phyloP scores from a whole-genome alignment of 2,888 invertebrate species.

The Drosophila meridiana region DNA sequence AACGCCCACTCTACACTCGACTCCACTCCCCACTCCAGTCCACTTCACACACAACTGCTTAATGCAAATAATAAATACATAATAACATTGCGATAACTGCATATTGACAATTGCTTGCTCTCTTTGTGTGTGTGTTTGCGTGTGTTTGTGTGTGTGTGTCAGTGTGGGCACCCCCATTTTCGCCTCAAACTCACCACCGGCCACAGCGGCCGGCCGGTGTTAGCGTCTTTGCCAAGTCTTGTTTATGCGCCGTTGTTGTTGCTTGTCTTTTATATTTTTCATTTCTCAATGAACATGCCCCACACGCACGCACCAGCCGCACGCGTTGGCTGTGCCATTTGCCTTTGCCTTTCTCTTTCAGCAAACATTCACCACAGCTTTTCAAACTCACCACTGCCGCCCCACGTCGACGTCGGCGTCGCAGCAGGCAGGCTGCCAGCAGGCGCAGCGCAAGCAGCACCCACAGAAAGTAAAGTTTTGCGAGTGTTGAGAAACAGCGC shows the following conservation, averaged over 20 bases:
- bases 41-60: background rate
- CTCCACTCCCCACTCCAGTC: background rate
- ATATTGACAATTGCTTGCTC: slow-evolving; percentile 41
- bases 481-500: slow-evolving; percentile 36
- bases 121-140: slow-evolving; percentile 21
- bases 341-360: slow-evolving; percentile 72
- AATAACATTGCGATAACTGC: slow-evolving; percentile 37
- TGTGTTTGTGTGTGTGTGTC: background rate
- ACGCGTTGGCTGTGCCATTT: slow-evolving; percentile 60
- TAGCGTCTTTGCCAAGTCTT: slow-evolving; percentile 65
- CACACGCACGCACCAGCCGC: slow-evolving; percentile 51
- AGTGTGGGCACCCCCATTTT: slow-evolving; percentile 8
- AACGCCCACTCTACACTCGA: slow-evolving; percentile 37
- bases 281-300: slow-evolving; percentile 75
- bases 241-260: slow-evolving; percentile 45
- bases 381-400: slow-evolving; percentile 56
- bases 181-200: slow-evolving; percentile 29
- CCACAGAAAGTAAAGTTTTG: slow-evolving; percentile 52
- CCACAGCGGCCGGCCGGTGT: slow-evolving; percentile 73
- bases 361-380: slow-evolving; percentile 66
- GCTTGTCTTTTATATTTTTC: slow-evolving; percentile 54
- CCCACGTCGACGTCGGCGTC: slow-evolving; percentile 42
- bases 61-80: slow-evolving; percentile 31
- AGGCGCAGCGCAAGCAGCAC: slow-evolving; percentile 25
- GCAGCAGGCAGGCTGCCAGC: slow-evolving; percentile 20